phyloP scores from a whole-genome alignment of 2,888 invertebrate species.

The Cosmia pyralina region DNA sequence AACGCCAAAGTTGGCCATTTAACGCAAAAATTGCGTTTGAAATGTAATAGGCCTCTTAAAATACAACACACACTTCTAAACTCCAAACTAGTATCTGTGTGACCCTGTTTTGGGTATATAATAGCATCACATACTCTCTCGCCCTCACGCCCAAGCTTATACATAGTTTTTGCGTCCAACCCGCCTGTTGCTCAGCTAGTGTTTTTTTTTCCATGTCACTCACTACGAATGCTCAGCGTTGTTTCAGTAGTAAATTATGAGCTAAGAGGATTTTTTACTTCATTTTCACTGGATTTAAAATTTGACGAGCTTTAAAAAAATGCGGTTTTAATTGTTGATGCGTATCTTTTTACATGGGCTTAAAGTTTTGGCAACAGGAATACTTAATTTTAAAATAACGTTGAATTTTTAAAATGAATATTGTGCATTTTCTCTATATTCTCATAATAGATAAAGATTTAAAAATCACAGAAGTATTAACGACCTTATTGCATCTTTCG shows the following conservation, averaged over 20 bases:
- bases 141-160: not conserved
- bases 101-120: not conserved
- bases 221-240: conserved; percentile 31
- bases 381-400: too few relatives aligned
- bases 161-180: conserved; percentile 28
- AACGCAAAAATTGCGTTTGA: too few relatives aligned
- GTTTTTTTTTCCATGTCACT: conserved; percentile 44
- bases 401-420: too few relatives aligned
- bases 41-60: too few relatives aligned
- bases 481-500: too few relatives aligned
- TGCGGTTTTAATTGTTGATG: not conserved
- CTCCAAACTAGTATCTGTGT: not conserved
- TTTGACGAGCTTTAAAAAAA: not conserved
- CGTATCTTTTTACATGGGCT: too few relatives aligned
- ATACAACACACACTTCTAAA: not conserved
- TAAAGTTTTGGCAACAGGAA: too few relatives aligned
- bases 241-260: conserved; percentile 42
- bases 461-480: too few relatives aligned
- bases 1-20: too few relatives aligned
- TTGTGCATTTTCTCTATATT: too few relatives aligned
- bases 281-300: conserved; percentile 13
- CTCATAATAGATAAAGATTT: too few relatives aligned
- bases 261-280: conserved; percentile 22
- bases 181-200: conserved; percentile 45
- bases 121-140: conserved; percentile 4